phyloP scores from a whole-genome alignment of 2,113 vertebrate genomes.

The Raja brachyura region DNA sequence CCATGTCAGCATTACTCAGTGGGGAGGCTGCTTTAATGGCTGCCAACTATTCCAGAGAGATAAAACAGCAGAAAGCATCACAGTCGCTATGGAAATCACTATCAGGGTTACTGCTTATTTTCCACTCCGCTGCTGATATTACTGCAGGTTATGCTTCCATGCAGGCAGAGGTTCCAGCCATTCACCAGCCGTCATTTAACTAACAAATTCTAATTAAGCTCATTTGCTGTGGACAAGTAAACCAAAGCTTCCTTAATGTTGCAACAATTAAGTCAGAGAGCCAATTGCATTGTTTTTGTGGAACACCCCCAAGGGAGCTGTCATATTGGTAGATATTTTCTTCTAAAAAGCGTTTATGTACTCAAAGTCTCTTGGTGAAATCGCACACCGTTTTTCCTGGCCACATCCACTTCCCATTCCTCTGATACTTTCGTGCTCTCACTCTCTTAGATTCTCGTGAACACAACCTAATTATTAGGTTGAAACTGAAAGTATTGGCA shows the following conservation, averaged over 20 bases:
- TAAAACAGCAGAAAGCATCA: background rate
- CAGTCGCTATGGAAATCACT: background rate
- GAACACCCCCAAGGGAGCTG: background rate
- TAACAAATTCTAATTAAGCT: background rate
- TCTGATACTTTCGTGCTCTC: background rate
- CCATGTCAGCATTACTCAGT: background rate
- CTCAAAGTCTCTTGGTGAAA: background rate
- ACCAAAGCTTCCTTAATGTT: background rate
- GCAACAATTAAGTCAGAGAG: background rate
- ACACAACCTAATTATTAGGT: background rate
- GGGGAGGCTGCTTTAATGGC: background rate
- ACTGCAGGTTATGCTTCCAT: background rate
- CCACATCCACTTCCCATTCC: background rate
- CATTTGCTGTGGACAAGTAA: background rate
- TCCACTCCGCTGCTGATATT: background rate
- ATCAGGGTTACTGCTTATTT: background rate
- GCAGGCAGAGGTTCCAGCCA: background rate
- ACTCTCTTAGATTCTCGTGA: too few species aligned
- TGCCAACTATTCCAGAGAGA: background rate
- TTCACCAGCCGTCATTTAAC: background rate
- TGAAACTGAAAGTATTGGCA: background rate
- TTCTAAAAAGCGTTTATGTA: background rate
- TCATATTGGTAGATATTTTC: background rate
- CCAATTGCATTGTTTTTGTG: background rate
- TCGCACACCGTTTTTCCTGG: background rate